Conservation (phyloP, 2,113 vertebrate genomes). For the Dendropsophus ebraccatus region DNA sequence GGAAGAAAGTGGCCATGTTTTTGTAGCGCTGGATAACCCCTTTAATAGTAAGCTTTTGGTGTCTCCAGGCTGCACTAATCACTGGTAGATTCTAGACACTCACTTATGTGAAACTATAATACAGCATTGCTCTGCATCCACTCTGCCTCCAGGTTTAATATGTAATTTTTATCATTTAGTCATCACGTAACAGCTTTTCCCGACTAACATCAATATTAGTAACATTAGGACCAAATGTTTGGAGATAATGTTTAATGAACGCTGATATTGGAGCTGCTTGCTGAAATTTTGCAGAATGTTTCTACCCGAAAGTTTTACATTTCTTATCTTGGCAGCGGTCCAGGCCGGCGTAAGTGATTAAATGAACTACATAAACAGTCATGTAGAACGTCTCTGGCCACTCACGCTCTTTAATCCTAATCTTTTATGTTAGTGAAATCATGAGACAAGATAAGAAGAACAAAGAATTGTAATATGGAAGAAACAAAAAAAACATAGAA, state of each 20-base stretch:
- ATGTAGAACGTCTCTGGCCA: slow-evolving; percentile 42
- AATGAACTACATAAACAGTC: slow-evolving; percentile 32
- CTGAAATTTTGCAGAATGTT: slow-evolving; percentile 41
- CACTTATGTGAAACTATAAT: background rate
- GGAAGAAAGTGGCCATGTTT: no score
- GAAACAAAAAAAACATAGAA: background rate
- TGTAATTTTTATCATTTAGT: slow-evolving; percentile 28
- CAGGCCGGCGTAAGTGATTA: slow-evolving; percentile 27
- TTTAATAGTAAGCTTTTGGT: background rate
- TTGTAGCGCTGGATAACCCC: no score
- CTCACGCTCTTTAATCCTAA: slow-evolving; percentile 44
- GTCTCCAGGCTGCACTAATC: background rate
- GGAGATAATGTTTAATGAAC: slow-evolving; percentile 43
- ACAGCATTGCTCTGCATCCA: background rate
- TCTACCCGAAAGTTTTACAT: slow-evolving; percentile 38
- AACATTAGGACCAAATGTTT: slow-evolving; percentile 43
- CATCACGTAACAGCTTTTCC: slow-evolving; percentile 39
- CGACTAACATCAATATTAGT: slow-evolving; percentile 46
- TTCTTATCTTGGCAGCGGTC: slow-evolving; percentile 46
- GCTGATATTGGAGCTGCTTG: slow-evolving; percentile 48
- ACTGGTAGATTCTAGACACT: background rate
- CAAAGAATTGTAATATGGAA: background rate
- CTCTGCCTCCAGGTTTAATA: slow-evolving; percentile 19
- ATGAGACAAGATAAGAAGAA: background rate
- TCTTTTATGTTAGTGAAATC: slow-evolving; percentile 33